Evolutionary conservation across 2,113 vertebrate species (phyloP), one percentile per base, ranked within the genome.

Genomic region (Colius striatus): DNA sequence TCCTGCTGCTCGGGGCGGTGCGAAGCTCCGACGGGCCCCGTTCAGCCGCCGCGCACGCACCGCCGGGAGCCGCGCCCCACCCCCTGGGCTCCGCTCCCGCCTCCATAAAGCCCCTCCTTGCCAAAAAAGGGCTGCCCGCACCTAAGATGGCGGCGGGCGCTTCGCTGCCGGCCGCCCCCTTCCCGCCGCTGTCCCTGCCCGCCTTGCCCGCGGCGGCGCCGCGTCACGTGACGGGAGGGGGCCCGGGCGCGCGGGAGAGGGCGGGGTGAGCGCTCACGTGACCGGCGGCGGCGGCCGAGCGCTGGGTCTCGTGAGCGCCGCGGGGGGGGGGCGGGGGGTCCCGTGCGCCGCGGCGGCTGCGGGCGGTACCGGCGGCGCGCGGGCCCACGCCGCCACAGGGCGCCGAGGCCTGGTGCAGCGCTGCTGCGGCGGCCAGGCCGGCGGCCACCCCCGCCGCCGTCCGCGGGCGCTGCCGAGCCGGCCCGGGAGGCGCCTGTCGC

Each of bases 221-320:
- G 11, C 22, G 0, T 94, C 94, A 94, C 85, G 20, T 89, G 91
- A 74, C 13, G 5, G 15, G 12, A 4, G 19, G 30, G n/a, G n/a
- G n/a, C n/a, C n/a, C n/a, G 32, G 8, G 38, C 51, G n/a, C 27
- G 34, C 13, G 47, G 20, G 29, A 18, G 38, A n/a, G 72, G 63
- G 63, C 29, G 34, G 66, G 89, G 88, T n/a, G 22, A 16, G 76
- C 47, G 41, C 6, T 95, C 96, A 95, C 94, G 92, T 95, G 95
- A 95, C 68, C 30, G 68, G 74, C 67, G 72, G 85, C 67, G 63
- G 91, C 81, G 3, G 80, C 84, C 25, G 30, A 88, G 79, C 85
- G 53, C 76, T 55, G 43, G 36, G 84, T 87, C 78, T 41, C 68
- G 86, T 71, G 88, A 84, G 88, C 67, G 84, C 32, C 45, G 51